phyloP scores from a whole-genome alignment of 1,140 invertebrate species.

The Kradibia gibbosae region DNA sequence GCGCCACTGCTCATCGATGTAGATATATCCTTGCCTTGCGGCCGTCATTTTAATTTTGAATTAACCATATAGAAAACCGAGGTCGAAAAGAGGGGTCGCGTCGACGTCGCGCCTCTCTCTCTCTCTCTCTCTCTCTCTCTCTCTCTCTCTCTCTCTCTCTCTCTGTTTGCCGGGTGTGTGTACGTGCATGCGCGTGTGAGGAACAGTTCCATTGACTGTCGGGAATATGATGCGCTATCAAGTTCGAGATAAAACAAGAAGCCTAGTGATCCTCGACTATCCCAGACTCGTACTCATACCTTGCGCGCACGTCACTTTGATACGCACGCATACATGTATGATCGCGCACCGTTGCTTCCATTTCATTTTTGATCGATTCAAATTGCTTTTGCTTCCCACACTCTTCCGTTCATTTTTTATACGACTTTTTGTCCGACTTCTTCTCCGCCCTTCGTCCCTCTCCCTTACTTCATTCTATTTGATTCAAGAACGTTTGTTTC shows the following conservation, averaged over 20 bases:
- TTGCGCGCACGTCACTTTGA: neutral
- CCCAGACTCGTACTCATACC: neutral
- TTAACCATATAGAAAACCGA: too few species aligned
- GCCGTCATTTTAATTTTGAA: constrained; percentile 66
- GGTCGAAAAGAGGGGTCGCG: too few species aligned
- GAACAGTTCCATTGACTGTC: neutral
- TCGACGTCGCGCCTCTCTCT: too few species aligned
- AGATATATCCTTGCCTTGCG: constrained; percentile 62
- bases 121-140: too few species aligned
- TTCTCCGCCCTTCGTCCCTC: neutral
- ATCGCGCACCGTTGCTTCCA: constrained; percentile 3
- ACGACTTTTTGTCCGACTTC: neutral
- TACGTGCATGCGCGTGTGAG: neutral
- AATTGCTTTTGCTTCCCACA: constrained; percentile 15
- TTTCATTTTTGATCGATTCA: constrained; percentile 33
- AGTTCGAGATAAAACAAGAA: neutral
- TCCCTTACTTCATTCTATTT: constrained; percentile 31
- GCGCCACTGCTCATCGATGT: constrained; percentile 67
- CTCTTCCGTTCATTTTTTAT: neutral
- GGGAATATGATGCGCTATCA: neutral
- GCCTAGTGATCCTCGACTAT: neutral
- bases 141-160: too few species aligned
- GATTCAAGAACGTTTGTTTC: constrained; percentile 41
- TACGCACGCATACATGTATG: neutral
- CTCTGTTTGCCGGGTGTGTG: too few species aligned